These are phyloP conservation scores for Dendrocincla fuliginosa DNA, from an alignment of 2,797 vertebrate species.

Conservation along the genomic window DNA sequence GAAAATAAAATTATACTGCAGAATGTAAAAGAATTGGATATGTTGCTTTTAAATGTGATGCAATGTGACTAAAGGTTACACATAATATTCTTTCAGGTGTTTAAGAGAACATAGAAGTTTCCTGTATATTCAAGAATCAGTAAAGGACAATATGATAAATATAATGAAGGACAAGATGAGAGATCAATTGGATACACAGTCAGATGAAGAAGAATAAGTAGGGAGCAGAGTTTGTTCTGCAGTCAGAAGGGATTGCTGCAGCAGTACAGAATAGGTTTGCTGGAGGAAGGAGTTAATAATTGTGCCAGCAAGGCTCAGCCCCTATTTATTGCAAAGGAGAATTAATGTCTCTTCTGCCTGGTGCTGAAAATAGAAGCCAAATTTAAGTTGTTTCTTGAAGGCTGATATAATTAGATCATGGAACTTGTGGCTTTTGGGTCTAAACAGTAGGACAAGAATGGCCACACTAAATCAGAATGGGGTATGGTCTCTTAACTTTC, in stretches of 20 bases:
- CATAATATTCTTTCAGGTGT: background rate
- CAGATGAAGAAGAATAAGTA: background rate
- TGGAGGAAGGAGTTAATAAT: slow-evolving; percentile 52
- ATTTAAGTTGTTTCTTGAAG: slow-evolving; percentile 59
- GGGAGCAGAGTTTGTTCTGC: background rate
- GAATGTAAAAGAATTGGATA: background rate
- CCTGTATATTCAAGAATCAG: background rate
- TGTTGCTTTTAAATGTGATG: background rate
- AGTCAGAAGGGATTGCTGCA: background rate
- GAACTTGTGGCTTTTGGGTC: slow-evolving; percentile 34
- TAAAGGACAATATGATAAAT: background rate
- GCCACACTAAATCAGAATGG: slow-evolving; percentile 1
- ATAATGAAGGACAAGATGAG: background rate
- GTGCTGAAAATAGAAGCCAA: slow-evolving; percentile 49
- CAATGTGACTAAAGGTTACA: background rate
- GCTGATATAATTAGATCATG: slow-evolving; percentile 44
- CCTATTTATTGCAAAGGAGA: slow-evolving; percentile 16
- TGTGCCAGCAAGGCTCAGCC: background rate
- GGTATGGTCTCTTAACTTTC: background rate
- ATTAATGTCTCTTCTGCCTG: slow-evolving; percentile 42
- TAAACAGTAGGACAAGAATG: slow-evolving; percentile 21
- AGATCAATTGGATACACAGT: background rate
- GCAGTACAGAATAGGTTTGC: background rate
- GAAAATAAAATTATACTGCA: background rate
- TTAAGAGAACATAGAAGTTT: background rate